Conservation (phyloP, 2,113 vertebrate genomes). For the Mesembrinibis cayennensis region DNA sequence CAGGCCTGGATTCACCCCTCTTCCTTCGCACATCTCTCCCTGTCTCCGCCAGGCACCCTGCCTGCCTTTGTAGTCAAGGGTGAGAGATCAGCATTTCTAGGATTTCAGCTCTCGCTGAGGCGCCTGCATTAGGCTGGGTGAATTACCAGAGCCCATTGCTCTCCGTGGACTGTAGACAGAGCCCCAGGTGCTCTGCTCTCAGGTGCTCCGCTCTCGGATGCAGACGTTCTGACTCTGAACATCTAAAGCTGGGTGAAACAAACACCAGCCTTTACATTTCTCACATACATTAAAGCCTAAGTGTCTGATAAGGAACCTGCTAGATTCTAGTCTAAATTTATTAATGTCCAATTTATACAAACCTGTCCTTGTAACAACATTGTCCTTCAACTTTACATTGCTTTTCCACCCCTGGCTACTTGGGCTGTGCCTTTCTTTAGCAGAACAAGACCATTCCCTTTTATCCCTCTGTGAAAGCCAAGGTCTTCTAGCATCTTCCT, state of each 20-base stretch:
- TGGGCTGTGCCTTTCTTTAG: background rate
- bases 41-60: background rate
- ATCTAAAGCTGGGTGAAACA: background rate
- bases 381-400: background rate
- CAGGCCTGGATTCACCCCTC: background rate
- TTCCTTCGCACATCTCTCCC: accelerated
- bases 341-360: background rate
- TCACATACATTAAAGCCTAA: background rate
- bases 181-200: background rate
- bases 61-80: background rate
- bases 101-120: accelerated
- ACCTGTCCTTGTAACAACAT: background rate
- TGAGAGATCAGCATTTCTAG: background rate
- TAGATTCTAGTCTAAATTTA: background rate
- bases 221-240: background rate
- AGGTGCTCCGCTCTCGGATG: background rate
- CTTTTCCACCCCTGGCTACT: background rate
- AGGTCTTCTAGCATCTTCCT: background rate
- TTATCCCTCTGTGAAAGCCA: background rate
- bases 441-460: background rate
- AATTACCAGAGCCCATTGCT: background rate
- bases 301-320: constrained; percentile 7
- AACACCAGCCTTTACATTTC: background rate
- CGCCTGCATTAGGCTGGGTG: background rate
- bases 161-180: background rate